Percentiles rank a stretch among this genome's conserved stretches.
phyloP scores from a whole-genome alignment of 2,888 invertebrate species.

The Enchytraeus crypticus region DNA sequence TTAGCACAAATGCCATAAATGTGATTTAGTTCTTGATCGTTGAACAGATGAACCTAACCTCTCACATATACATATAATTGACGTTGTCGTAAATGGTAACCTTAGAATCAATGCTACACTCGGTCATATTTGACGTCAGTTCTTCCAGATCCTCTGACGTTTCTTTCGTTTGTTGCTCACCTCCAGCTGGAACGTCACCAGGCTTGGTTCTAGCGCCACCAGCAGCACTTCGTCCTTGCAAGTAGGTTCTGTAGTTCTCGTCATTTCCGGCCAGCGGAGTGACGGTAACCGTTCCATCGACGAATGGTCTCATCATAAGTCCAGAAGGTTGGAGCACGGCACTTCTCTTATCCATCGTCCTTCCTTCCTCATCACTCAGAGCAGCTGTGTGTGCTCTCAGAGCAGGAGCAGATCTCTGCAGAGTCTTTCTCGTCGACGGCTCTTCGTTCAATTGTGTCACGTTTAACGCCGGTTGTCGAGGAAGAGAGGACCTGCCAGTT shows the following conservation, averaged over 20 bases:
- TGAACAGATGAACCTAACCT: too few species aligned
- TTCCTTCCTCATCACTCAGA: neutral
- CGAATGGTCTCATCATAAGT: constrained; percentile 1
- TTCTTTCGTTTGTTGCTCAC: neutral
- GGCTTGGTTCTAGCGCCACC: neutral
- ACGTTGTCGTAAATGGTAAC: neutral
- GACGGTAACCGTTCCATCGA: constrained; percentile 1
- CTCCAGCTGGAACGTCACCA: neutral
- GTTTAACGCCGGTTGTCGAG: neutral
- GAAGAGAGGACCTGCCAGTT: neutral
- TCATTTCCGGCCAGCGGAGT: neutral
- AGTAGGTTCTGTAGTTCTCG: too few species aligned
- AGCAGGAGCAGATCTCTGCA: neutral
- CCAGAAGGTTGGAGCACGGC: neutral
- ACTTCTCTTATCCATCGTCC: neutral
- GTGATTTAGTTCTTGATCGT: too few species aligned
- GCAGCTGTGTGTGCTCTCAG: neutral
- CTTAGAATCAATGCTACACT: neutral
- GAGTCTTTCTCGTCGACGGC: too few species aligned
- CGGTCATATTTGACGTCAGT: neutral
- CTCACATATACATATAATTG: neutral
- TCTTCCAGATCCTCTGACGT: too few species aligned
- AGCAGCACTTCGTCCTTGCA: too few species aligned
- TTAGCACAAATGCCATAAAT: too few species aligned
- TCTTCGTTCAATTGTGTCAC: too few species aligned